A percentile compares a stretch with the other conserved stretches of the same genome.
Conservation (phyloP, 2,888 invertebrate species). For the Phalera bucephala region DNA sequence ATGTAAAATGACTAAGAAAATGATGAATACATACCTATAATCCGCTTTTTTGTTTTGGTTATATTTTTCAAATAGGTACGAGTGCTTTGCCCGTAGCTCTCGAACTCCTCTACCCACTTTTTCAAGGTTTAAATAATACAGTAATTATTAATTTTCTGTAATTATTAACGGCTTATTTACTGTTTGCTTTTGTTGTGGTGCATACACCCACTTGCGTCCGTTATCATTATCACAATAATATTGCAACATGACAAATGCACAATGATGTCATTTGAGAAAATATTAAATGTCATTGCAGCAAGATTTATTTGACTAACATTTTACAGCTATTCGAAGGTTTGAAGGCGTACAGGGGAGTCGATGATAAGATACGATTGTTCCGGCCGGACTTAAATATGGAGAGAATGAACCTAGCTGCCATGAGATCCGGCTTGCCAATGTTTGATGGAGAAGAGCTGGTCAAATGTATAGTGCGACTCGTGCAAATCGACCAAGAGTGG, state of each 20-base stretch:
- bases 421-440: conserved; percentile 92
- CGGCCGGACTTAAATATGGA: conserved; percentile 97
- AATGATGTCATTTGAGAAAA: neutral
- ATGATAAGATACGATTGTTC: conserved; percentile 96
- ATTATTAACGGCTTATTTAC: conserved; percentile 4
- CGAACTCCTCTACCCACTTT: too few species aligned
- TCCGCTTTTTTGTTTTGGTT: too few species aligned
- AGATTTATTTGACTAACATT: neutral
- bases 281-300: too few species aligned
- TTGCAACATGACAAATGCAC: neutral
- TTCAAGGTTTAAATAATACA: too few species aligned
- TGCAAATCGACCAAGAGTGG: conserved; percentile 98
- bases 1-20: too few species aligned
- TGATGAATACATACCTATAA: too few species aligned
- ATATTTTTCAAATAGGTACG: too few species aligned
- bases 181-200: neutral
- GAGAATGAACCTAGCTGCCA: conserved; percentile 94
- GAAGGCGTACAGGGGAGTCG: conserved; percentile 97
- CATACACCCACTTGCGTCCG: conserved; percentile 9
- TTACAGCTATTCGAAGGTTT: conserved; percentile 97
- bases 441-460: conserved; percentile 95
- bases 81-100: too few species aligned
- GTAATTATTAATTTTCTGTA: conserved; percentile 10
- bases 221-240: conserved; percentile 11
- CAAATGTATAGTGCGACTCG: conserved; percentile 91